Evolutionary conservation across 1,140 invertebrate species (phyloP).

Genomic region (Phthorimaea operculella): DNA sequence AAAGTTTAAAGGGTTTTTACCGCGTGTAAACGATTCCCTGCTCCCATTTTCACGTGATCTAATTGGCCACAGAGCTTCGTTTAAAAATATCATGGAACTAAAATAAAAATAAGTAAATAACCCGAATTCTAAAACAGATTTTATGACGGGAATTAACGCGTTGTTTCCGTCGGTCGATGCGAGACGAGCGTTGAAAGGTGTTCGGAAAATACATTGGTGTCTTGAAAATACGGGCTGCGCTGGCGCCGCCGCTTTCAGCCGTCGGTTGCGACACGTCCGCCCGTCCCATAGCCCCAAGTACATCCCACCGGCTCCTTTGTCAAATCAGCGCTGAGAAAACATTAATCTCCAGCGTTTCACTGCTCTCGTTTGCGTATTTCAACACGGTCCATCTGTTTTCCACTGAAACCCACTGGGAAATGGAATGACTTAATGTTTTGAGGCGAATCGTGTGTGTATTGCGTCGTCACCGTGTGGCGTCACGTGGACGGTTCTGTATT

Average conservation of each 20-base stretch:
- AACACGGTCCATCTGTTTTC: not conserved
- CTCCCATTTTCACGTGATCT: slow-evolving; percentile 46
- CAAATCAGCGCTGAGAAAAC: slow-evolving; percentile 1
- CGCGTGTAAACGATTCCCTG: not conserved
- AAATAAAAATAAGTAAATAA: slow-evolving; percentile 69
- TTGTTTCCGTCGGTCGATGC: slow-evolving; percentile 65
- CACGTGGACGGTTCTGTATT: slow-evolving; percentile 17
- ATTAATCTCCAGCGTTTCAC: not conserved
- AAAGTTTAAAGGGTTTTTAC: slow-evolving; percentile 14
- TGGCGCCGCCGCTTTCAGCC: slow-evolving; percentile 14
- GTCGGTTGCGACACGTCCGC: slow-evolving; percentile 16
- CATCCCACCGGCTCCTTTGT: slow-evolving; percentile 3
- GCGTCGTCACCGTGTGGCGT: slow-evolving; percentile 18
- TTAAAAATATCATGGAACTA: slow-evolving; percentile 66
- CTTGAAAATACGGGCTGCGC: slow-evolving; percentile 11
- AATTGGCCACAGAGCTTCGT: slow-evolving; percentile 58
- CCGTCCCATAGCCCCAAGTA: not conserved
- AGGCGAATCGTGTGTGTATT: not conserved
- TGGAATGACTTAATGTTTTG: not conserved
- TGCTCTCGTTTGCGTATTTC: not conserved
- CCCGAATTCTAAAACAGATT: slow-evolving; percentile 67
- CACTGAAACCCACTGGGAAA: too few relatives aligned
- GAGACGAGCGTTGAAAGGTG: slow-evolving; percentile 63
- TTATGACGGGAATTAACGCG: slow-evolving; percentile 68
- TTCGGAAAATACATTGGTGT: slow-evolving; percentile 57